Evolutionary conservation across 2,797 vertebrate species (phyloP), one percentile per base, ranked within the genome.

Genomic region (Spinus pinus): DNA sequence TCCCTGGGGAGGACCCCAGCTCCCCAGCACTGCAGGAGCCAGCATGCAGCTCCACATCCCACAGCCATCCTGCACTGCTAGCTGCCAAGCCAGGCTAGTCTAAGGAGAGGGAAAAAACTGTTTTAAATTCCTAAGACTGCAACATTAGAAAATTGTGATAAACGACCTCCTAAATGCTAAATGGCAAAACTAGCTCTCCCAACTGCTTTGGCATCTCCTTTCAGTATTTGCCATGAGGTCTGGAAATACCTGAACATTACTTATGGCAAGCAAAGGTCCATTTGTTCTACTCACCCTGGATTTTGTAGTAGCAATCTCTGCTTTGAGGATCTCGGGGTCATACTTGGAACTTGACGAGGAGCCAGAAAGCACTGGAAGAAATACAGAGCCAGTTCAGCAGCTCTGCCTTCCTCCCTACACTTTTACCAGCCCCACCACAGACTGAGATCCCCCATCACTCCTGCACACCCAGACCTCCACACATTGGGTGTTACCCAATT

Each of bases 261-360:
- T 61, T 1, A 1, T 19, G 27, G 37, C 39, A 93, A 86, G 70
- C 37, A 83, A 79, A 95, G 49, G 44, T 66, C 65, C 8, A 5
- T 74, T 81, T 3, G 3, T 44, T 73, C 30, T 57, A 33, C 99
- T 98, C 98, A 99, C 99, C 98, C 99, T 98, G 95, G 99, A 99
- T 97, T 99, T 99, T 72, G 99, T 98, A 23, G 99, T 99, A 93
- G 99, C 98, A 58, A 99, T 99, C 96, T 99, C 99, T 1, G 99
- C 99, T 97, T 99, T 99, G 77, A 99, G 98, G 97, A 99, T 99
- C 88, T 99, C 99, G 1, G 99, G 99, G 96, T 99, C 99, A 56
- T 99, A 99, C 95, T 99, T 99, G 92, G 99, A 99, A 97, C 98
- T 99, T 67, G 99, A 98, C 0, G 99, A 99, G 1, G 99, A 99